These are phyloP conservation scores for Pseudorhombus dupliciocellatus DNA, from an alignment of 2,113 vertebrate genomes.

Conservation along the genomic window DNA sequence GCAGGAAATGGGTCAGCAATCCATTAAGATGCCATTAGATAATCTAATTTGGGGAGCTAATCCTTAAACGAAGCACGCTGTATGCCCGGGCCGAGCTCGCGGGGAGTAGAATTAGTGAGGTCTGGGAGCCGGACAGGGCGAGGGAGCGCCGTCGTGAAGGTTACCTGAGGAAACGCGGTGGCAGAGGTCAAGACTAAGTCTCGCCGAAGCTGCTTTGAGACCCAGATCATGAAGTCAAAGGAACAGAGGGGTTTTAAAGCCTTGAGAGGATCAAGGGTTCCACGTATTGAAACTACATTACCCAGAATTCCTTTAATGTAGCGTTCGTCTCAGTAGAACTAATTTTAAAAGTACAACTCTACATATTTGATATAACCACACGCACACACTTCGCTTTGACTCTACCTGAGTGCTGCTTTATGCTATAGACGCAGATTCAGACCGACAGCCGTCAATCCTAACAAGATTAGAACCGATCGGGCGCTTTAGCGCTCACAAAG, in stretches of 20 bases:
- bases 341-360: too few species aligned
- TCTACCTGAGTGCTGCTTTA: constrained; percentile 21
- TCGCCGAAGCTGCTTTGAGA: neutral
- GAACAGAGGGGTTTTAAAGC: neutral
- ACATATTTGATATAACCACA: neutral
- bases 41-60: constrained; percentile 98
- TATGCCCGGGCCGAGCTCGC: constrained; percentile 86
- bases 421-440: constrained; percentile 49
- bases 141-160: constrained; percentile 63
- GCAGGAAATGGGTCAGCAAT: constrained; percentile 98
- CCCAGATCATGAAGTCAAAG: neutral
- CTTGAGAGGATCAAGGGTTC: neutral
- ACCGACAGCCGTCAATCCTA: constrained; percentile 62
- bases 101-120: constrained; percentile 74
- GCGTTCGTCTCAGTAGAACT: too few species aligned
- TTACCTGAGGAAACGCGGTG: constrained; percentile 58
- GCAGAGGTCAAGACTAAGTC: constrained; percentile 16
- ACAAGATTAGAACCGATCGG: constrained; percentile 68
- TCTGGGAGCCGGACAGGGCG: constrained; percentile 59
- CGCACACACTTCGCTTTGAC: neutral
- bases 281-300: too few species aligned
- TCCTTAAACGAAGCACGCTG: constrained; percentile 94
- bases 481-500: constrained; percentile 36
- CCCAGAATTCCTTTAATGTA: too few species aligned
- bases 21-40: constrained; percentile 99